Conservation (phyloP, 2,888 invertebrate species). For the Agonopterix subpropinquella region DNA sequence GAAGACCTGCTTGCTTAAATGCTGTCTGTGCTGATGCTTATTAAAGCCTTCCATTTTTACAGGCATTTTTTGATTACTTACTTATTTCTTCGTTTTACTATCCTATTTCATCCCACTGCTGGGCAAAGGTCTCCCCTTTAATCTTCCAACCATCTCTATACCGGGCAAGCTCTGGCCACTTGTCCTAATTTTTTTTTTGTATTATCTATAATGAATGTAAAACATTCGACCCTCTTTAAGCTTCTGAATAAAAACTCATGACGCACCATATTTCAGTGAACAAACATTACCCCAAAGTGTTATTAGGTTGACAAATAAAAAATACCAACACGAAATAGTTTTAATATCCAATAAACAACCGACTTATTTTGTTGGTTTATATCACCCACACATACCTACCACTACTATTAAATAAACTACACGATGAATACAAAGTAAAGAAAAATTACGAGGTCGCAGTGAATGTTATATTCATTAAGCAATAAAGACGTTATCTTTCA, state of each 20-base stretch:
- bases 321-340: slow-evolving; percentile 22
- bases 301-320: slow-evolving; percentile 22
- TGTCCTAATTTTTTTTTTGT: no score
- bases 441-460: slow-evolving; percentile 15
- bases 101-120: no score
- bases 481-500: slow-evolving; percentile 18
- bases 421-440: slow-evolving; percentile 12
- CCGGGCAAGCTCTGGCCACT: no score
- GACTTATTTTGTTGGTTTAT: slow-evolving; percentile 15
- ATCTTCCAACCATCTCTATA: no score
- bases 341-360: slow-evolving; percentile 25
- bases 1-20: no score
- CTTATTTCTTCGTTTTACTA: no score
- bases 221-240: no score
- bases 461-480: slow-evolving; percentile 15
- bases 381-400: slow-evolving; percentile 2
- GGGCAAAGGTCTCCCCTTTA: no score
- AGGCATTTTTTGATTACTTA: no score
- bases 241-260: not conserved
- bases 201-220: no score
- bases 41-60: no score
- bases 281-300: slow-evolving; percentile 6
- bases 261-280: slow-evolving; percentile 4
- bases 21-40: no score
- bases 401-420: slow-evolving; percentile 14